Conservation (phyloP, 1,140 invertebrate species). For the Brachionus angularis region DNA sequence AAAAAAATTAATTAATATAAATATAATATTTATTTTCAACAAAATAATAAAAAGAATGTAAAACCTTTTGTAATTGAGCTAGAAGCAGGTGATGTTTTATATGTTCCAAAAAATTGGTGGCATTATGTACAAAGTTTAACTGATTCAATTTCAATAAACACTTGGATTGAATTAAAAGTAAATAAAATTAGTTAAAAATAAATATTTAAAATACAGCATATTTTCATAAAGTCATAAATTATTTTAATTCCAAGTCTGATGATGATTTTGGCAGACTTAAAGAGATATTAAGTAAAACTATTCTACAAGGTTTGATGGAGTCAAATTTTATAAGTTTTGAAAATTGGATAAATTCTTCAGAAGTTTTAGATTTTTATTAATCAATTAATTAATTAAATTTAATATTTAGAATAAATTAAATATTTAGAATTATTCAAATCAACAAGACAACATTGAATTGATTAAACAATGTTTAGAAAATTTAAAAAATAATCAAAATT, state of each 20-base stretch:
- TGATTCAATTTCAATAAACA: conserved; percentile 73
- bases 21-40: no score
- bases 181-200: no score
- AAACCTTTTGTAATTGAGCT: conserved; percentile 65
- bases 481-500: not conserved
- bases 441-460: conserved; percentile 1
- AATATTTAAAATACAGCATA: no score
- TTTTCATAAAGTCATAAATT: not conserved
- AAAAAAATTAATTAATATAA: no score
- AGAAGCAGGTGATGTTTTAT: conserved; percentile 76
- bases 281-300: conserved; percentile 10
- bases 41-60: conserved; percentile 47
- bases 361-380: not conserved
- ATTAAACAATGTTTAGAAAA: conserved; percentile 1
- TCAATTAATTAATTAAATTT: no score
- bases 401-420: no score
- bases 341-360: conserved; percentile 16
- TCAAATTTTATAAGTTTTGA: conserved; percentile 24
- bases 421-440: conserved; percentile 5
- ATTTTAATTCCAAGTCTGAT: not conserved
- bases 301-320: conserved; percentile 29
- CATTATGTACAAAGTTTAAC: conserved; percentile 83
- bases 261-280: conserved; percentile 7
- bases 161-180: conserved; percentile 66
- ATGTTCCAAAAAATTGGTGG: conserved; percentile 88